Evolutionary conservation across 2,113 vertebrate species (phyloP).

Genomic region (Fregetta grallaria): DNA sequence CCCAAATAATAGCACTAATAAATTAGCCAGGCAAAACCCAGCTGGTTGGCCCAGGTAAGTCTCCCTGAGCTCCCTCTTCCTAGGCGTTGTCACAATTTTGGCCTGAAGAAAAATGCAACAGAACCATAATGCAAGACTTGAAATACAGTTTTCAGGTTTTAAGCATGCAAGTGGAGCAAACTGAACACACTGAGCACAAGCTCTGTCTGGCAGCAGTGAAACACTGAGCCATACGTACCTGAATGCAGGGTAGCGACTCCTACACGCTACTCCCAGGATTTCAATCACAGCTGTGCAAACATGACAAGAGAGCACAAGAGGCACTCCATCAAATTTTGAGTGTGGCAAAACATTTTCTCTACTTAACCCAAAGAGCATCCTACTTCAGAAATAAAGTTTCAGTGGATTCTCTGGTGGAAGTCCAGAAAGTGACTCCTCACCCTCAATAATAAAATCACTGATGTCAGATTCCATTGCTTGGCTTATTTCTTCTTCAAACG

Average conservation of each 20-base stretch:
- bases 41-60: background rate
- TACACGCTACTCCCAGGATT: rapidly evolving
- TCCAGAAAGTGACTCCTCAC: background rate
- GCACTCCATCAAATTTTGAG: background rate
- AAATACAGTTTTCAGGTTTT: background rate
- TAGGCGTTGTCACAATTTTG: background rate
- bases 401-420: background rate
- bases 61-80: background rate
- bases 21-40: background rate
- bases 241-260: background rate
- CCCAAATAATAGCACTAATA: background rate
- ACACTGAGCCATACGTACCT: background rate
- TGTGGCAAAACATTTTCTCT: background rate
- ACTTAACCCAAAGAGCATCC: background rate
- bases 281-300: background rate
- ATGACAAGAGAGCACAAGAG: background rate
- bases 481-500: background rate
- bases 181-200: background rate
- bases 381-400: background rate
- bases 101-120: background rate
- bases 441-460: background rate
- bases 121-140: background rate
- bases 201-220: background rate
- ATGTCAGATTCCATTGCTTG: background rate
- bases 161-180: background rate